Evolutionary conservation across 2,797 vertebrate genomes (phyloP), one percentile per base, ranked within the genome.

Genomic region (Enteromius fasciolatus): DNA sequence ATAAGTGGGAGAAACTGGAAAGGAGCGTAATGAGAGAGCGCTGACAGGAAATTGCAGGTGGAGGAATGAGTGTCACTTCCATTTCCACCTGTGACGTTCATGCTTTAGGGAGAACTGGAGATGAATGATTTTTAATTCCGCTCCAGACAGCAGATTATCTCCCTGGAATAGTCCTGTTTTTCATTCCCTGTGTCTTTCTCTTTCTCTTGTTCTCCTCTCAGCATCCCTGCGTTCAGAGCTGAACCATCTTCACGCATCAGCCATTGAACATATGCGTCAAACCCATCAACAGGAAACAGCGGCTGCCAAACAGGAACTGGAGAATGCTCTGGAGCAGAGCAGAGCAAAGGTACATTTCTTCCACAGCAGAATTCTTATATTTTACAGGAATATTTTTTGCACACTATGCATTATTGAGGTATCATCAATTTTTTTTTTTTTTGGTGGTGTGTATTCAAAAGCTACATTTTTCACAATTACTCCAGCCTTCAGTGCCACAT

Each of bases 141-240:
- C 18, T 75, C 28, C 25, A 81, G 57, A 81, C 69, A 25, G 68
- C 79, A 25, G 44, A 75, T 81, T 70, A 66, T 81, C 69, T 74
- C 41, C 44, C 69, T 72, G 68, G 9, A 79, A 41, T 67, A 68
- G 63, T 75, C 15, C 50, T 33, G 54, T 80, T 17, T 63, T 41
- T 74, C 69, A 74, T 59, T 76, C 15, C n/a, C 46, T 20, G 15
- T 46, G 31, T 69, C 59, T 41, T 28, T 83, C 59, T 76, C 54
- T 44, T 67, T 54, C 50, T 31, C 50, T 17, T 46, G 36, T 14
- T 54, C 20, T 84, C 57, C 2, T 36, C 8, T 64, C 86, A 99
- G 98, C 97, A 66, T 98, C 98, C 61, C 94, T 99, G 86, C 95
- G 98, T 67, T 99, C 98, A 8, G 98, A 99, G 92, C 87, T 99